Conservation (phyloP, 1,140 invertebrate species). For the Prorops nasuta region DNA sequence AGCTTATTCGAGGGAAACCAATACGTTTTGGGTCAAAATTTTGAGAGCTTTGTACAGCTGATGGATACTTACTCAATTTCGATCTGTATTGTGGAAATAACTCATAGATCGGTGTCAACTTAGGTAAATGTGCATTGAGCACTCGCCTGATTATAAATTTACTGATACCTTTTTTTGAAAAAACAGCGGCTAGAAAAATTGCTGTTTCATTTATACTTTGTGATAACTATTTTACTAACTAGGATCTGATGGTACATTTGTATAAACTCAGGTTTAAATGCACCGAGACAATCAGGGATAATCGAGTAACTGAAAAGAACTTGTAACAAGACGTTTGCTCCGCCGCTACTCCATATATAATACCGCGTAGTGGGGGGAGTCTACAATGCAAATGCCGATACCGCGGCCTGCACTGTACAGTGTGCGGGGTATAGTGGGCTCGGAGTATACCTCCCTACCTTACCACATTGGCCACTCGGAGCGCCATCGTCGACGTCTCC, state of each 20-base stretch:
- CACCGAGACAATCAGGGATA: constrained; percentile 3
- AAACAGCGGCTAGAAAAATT: neutral
- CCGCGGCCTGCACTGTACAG: too few species aligned
- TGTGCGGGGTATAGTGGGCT: too few species aligned
- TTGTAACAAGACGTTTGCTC: too few species aligned
- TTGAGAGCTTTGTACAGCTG: constrained; percentile 21
- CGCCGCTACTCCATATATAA: too few species aligned
- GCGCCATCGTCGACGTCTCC: too few species aligned
- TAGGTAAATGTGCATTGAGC: neutral
- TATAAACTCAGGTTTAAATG: constrained; percentile 1
- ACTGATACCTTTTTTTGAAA: constrained; percentile 6
- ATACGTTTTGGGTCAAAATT: constrained; percentile 46
- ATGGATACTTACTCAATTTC: neutral
- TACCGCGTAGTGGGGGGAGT: too few species aligned
- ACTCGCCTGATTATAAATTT: neutral
- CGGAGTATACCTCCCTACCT: too few species aligned
- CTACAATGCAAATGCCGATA: too few species aligned
- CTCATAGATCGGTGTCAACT: neutral
- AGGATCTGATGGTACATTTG: constrained; percentile 2
- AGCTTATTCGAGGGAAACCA: constrained; percentile 44
- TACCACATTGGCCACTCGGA: too few species aligned
- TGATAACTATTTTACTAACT: constrained; percentile 3
- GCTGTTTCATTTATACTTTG: neutral
- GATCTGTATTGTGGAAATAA: constrained; percentile 3
- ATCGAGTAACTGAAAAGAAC: constrained; percentile 3